Evolutionary conservation across 1,140 invertebrate species (phyloP).

Genomic region (Carcinoscorpius rotundicauda): DNA sequence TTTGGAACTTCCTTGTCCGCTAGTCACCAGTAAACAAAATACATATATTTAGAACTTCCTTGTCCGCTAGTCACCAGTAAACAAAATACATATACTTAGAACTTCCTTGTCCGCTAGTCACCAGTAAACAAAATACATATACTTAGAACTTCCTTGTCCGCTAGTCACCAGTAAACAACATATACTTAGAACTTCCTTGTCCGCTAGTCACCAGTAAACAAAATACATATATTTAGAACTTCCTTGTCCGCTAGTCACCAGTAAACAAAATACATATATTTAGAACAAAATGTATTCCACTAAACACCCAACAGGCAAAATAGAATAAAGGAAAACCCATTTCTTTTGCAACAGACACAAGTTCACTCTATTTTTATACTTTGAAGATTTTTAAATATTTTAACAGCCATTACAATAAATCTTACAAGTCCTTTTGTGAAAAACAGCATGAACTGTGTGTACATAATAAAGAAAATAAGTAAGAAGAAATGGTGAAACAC

Average conservation of each 20-base stretch:
- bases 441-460: no score
- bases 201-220: slow-evolving; percentile 48
- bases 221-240: slow-evolving; percentile 91
- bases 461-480: no score
- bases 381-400: no score
- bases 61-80: slow-evolving; percentile 51
- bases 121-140: slow-evolving; percentile 69
- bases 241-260: slow-evolving; percentile 71
- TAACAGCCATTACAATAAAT: no score
- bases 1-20: slow-evolving; percentile 94
- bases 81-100: slow-evolving; percentile 93
- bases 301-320: no score
- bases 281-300: slow-evolving; percentile 28
- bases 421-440: no score
- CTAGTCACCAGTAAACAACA: slow-evolving; percentile 44
- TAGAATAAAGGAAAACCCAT: no score
- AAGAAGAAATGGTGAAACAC: no score
- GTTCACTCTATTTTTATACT: no score
- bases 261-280: slow-evolving; percentile 82
- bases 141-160: slow-evolving; percentile 96
- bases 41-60: slow-evolving; percentile 95
- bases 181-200: slow-evolving; percentile 97
- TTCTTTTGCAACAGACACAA: no score
- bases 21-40: slow-evolving; percentile 49
- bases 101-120: slow-evolving; percentile 80